phyloP scores from a whole-genome alignment of 1,140 invertebrate genomes.

The Tachypleus tridentatus region DNA sequence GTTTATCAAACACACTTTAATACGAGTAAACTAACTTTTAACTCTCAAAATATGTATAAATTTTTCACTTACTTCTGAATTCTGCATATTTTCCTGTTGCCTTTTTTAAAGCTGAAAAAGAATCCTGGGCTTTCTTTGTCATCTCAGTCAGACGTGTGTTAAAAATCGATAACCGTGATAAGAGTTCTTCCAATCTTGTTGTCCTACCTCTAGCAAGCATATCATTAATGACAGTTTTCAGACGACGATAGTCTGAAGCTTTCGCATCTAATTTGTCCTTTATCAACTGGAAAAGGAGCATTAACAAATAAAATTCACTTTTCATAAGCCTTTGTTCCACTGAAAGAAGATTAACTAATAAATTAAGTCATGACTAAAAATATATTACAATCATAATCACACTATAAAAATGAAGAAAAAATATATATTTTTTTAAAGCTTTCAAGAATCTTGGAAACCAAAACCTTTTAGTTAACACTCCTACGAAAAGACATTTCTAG shows the following conservation, averaged over 20 bases:
- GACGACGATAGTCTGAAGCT: not conserved
- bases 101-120: conserved; percentile 44
- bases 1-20: not conserved
- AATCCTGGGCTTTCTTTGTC: conserved; percentile 48
- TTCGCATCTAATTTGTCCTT: not conserved
- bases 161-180: conserved; percentile 27
- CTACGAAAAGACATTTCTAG: too few species aligned
- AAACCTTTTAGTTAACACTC: too few species aligned
- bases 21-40: not conserved
- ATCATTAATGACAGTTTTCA: not conserved
- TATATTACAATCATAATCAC: too few species aligned
- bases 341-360: too few species aligned
- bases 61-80: conserved; percentile 44
- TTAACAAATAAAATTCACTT: too few species aligned
- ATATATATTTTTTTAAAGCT: too few species aligned
- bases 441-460: too few species aligned
- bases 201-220: conserved; percentile 1
- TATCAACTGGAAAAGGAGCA: not conserved
- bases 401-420: too few species aligned
- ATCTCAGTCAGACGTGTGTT: conserved; percentile 58
- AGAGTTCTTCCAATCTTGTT: conserved; percentile 7
- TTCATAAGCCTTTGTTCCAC: too few species aligned
- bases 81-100: conserved; percentile 61
- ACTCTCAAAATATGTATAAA: not conserved
- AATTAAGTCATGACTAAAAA: too few species aligned